Base-by-base conservation (phyloP, 2,888 invertebrate species). In the Tanypteryx hageni region DNA sequence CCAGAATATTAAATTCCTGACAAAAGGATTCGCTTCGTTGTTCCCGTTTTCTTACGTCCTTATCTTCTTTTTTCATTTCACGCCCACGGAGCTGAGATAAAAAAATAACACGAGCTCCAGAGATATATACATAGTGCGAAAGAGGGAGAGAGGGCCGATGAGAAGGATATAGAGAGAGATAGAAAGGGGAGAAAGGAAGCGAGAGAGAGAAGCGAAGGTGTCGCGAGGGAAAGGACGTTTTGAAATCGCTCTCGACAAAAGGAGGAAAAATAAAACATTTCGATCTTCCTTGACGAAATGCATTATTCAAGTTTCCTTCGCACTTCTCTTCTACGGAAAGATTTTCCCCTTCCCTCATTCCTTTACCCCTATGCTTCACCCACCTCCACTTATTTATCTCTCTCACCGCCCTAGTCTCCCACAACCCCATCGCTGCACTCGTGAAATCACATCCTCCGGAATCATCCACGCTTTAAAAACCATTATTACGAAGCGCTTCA, bases 181-280 rank as follows among this genome's bases (percentile, higher is more conserved):
- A 44, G 44, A 5, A 44, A 44, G 1, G 44, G n/a, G 64, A 14
- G n/a, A 64, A 64, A 64, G n/a, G 64, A 64, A 64, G 16, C 44
- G 64, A n/a, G 64, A 64, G 64, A 18, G n/a, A 64, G 64, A 64
- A 7, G 68, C 18, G 22, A 68, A 68, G 68, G n/a, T n/a, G 68
- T 68, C 68, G 18, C 22, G 68, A 22, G 22, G 68, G 68, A 68
- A 44, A 44, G 44, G 44, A 44, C 44, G 44, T 68, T 68, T n/a
- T n/a, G 68, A 68, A 68, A 68, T 68, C 68, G 68, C 68, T 68
- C 68, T 68, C 68, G 68, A 64, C 64, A 64, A n/a, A 18, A 64
- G 14, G 64, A 14, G 0, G 64, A 14, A 64, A 68, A 22, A 22
- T n/a, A 68, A n/a, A 22, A n/a, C 68, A 3, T 68, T 11, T 68